Evolutionary conservation across 1,140 invertebrate genomes (phyloP), one percentile per base, ranked within the genome.

Genomic region (Drosophila santomea): DNA sequence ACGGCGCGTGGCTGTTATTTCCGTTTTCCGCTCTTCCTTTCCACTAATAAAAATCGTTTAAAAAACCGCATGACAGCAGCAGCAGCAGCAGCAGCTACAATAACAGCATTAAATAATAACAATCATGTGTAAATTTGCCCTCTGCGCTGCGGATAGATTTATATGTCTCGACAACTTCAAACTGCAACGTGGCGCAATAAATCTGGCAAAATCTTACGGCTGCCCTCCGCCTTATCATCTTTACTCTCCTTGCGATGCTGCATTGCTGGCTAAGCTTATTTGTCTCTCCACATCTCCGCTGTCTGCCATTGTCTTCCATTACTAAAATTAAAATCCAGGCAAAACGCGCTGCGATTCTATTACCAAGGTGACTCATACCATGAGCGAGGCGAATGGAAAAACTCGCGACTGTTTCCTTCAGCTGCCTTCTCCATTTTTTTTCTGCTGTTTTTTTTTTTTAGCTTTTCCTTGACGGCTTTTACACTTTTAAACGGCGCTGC

Each of bases 11-110:
- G 84, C 79, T 67, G 75, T 88, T 89, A 88, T 88, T 88, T 88
- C 83, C 83, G 83, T 72, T 86, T 83, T 86, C 76, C 81, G 81
- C 78, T 73, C 69, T 88, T 67, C 44, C 73, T 50, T 74, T 77
- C 76, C 84, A 89, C 83, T 83, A 88, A 88, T 83, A 88, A 86
- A 86, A 86, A 79, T 88, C 84, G 83, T 86, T 89, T 88, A 88
- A 86, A 88, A 85, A 88, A 86, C 80, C 80, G 62, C 80, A 80
- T 72, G 80, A 86, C 83, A 82, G 78, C 61, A 45, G 17, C 43
- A 45, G 43, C 57, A 77, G 63, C 63, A 39, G 17, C 66, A 60
- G 54, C 66, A 50, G 50, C 39, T 38, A 52, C 75, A 66, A 48
- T 55, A 75, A 60, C 74, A 72, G 57, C 82, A 84, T 88, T 86